These are phyloP conservation scores for Drosophila macrospina DNA, from an alignment of 2,888 invertebrate genomes.

Conservation along the genomic window DNA sequence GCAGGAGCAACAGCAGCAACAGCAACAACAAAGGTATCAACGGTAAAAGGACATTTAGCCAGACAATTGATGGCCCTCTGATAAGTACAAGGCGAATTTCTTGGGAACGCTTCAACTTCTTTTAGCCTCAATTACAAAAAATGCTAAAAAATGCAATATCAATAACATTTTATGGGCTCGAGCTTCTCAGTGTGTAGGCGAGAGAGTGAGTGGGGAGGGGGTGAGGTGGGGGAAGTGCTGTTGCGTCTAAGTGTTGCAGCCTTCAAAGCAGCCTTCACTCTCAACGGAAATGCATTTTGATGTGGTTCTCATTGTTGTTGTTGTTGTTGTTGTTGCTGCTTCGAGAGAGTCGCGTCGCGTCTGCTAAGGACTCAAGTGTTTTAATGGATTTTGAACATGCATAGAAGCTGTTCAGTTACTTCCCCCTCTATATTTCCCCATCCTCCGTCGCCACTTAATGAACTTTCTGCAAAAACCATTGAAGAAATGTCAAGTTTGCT, in stretches of 20 bases:
- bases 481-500: conserved; percentile 76
- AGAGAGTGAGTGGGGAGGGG: conserved; percentile 6
- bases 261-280: conserved; percentile 69
- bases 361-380: conserved; percentile 72
- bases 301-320: conserved; percentile 14
- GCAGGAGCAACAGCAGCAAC: conserved; percentile 27
- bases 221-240: conserved; percentile 48
- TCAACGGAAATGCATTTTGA: conserved; percentile 81
- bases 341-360: conserved; percentile 69
- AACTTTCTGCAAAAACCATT: conserved; percentile 55
- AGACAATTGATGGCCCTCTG: conserved; percentile 78
- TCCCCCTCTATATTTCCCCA: not conserved
- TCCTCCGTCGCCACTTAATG: conserved; percentile 36
- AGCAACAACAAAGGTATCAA: not conserved
- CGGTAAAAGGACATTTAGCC: conserved; percentile 51
- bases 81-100: conserved; percentile 56
- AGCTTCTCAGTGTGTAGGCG: conserved; percentile 3
- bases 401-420: conserved; percentile 49
- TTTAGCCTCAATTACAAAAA: conserved; percentile 73
- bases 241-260: conserved; percentile 73
- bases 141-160: conserved; percentile 81
- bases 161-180: conserved; percentile 78
- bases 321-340: conserved; percentile 29
- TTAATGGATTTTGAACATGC: conserved; percentile 77
- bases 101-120: conserved; percentile 23